Base-by-base conservation (phyloP, 1,140 invertebrate genomes). In the Danaus melanippus region DNA sequence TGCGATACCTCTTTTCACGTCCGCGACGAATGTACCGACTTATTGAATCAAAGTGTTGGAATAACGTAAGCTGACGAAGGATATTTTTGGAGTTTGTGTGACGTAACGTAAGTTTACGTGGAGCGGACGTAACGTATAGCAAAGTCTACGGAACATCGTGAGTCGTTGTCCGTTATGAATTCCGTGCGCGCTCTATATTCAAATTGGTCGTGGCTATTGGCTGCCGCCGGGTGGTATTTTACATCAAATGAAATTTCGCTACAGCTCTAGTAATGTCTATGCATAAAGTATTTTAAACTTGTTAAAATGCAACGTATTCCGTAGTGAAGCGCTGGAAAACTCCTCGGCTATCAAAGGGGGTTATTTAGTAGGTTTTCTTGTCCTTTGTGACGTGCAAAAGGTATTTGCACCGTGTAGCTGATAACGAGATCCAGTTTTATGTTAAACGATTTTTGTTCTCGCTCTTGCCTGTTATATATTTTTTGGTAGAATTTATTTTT, bases 241-340 rank as follows among this genome's bases (percentile, higher is more conserved):
- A 74, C 74, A 75, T 71, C 62, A 76, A 71, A 74, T 74, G 80
- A 81, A 81, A 80, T 79, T 77, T 75, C 74, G 50, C 67, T 71
- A 75, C 72, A 73, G 75, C 77, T 69, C 54, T 58, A 66, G 74
- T 83, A 83, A 83, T 83, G 74, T 83, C 81, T 81, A 84, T 84
- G 81, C 81, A 84, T 84, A 84, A 84, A 84, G 76, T 83, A 84
- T 83, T 84, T 83, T 81, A 81, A 84, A 84, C 76, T 84, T 76
- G 81, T 83, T 84, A 81, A 84, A 83, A 84, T 84, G 78, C 81
- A 84, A 78, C 76, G 79, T 81, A 76, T 74, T 81, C 69, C 43
- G 63, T 53, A 53, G 58, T 57, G 52, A 53, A 64, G 57, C 60
- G 65, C 46, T 55, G 46, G 55, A 15, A 63, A 60, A 58, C 64